These are phyloP conservation scores for Apodemia zela DNA, from an alignment of 2,888 invertebrate species.

Conservation along the genomic window DNA sequence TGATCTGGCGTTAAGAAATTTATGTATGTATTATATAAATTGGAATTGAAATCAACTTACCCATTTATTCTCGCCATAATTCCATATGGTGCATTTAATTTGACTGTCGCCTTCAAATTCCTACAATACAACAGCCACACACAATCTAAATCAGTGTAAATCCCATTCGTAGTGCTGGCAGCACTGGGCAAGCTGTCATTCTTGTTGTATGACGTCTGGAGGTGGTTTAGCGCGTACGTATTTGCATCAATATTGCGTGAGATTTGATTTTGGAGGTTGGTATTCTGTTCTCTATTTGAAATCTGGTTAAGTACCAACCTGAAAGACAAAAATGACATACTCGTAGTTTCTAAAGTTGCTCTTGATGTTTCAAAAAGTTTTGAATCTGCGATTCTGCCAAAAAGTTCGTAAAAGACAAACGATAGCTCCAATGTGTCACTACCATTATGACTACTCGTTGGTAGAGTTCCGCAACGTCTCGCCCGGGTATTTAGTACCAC, in stretches of 20 bases:
- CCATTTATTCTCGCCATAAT: conserved; percentile 82
- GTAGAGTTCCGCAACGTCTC: no score
- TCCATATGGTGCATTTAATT: conserved; percentile 74
- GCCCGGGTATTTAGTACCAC: no score
- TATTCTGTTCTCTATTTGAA: conserved; percentile 46
- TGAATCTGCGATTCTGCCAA: no score
- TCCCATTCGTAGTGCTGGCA: conserved; percentile 39
- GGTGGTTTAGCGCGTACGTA: conserved; percentile 57
- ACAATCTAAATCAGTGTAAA: conserved; percentile 75
- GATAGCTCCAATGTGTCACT: no score
- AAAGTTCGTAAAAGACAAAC: no score
- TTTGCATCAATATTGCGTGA: conserved; percentile 61
- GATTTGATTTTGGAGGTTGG: conserved; percentile 51
- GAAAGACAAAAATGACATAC: conserved; percentile 32
- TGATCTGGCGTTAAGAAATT: not conserved
- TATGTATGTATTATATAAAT: not conserved
- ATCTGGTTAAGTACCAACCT: conserved; percentile 57
- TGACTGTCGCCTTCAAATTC: conserved; percentile 76
- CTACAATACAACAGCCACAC: conserved; percentile 81
- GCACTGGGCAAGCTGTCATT: conserved; percentile 38
- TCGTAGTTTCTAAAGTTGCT: no score
- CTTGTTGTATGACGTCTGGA: conserved; percentile 51
- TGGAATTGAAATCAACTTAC: conserved; percentile 43
- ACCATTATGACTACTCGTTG: no score
- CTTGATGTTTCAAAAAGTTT: no score